Percentiles rank a stretch among this genome's conserved stretches.
These are phyloP conservation scores for Corythucha ciliata DNA, from an alignment of 2,888 invertebrate genomes.

Conservation along the genomic window DNA sequence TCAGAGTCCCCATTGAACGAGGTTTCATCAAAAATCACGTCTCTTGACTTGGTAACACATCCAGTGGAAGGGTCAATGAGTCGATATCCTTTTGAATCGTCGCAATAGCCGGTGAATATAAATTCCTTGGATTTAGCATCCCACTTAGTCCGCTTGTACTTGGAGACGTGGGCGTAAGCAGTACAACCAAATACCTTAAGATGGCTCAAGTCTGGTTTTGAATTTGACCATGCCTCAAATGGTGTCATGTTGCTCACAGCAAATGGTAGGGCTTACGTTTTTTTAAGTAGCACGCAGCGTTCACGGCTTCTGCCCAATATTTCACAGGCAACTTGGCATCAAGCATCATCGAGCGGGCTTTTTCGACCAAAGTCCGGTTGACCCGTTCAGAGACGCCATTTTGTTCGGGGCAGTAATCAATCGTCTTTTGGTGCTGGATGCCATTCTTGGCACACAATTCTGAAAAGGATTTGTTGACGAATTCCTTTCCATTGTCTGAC, in stretches of 20 bases:
- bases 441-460: conserved; percentile 4
- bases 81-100: conserved; percentile 12
- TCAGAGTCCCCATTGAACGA: no score
- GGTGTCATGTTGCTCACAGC: conserved; percentile 15
- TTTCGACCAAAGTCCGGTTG: conserved; percentile 15
- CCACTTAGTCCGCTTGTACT: conserved; percentile 13
- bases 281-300: conserved; percentile 3
- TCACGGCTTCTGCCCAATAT: conserved; percentile 20
- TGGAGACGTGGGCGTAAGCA: conserved; percentile 9
- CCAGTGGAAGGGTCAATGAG: conserved; percentile 7
- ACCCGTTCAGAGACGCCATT: conserved; percentile 15
- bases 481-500: conserved; percentile 11
- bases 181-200: conserved; percentile 14
- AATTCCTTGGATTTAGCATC: conserved; percentile 6
- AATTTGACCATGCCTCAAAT: conserved; percentile 3
- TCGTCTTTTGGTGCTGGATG: conserved; percentile 13
- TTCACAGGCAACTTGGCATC: conserved; percentile 1
- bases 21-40: conserved; percentile 14
- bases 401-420: conserved; percentile 6
- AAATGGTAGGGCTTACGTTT: conserved; percentile 3
- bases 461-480: conserved; percentile 6
- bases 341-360: conserved; percentile 15
- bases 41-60: not conserved
- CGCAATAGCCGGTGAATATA: conserved; percentile 14
- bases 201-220: conserved; percentile 12